Conservation (phyloP, 2,888 invertebrate genomes). For the Drosophila mayaguana region DNA sequence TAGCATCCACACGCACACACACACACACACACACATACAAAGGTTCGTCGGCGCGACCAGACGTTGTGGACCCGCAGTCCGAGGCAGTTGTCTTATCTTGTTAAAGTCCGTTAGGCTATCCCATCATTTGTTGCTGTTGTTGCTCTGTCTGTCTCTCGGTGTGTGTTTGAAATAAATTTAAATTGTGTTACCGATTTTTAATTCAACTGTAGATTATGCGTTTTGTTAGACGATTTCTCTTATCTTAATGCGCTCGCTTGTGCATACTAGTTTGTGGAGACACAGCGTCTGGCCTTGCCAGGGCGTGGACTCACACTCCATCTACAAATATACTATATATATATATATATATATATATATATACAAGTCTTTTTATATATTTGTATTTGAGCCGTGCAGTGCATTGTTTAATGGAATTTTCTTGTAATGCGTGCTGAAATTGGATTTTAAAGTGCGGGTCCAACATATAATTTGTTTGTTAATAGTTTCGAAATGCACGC, state of each 20-base stretch:
- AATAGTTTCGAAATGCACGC: slow-evolving; percentile 73
- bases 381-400: slow-evolving; percentile 22
- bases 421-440: slow-evolving; percentile 79
- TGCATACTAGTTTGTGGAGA: slow-evolving; percentile 56
- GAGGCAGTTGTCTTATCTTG: slow-evolving; percentile 64
- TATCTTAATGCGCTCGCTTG: slow-evolving; percentile 78
- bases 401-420: slow-evolving; percentile 81
- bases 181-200: slow-evolving; percentile 81
- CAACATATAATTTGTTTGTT: slow-evolving; percentile 82
- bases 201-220: slow-evolving; percentile 81
- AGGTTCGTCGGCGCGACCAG: slow-evolving; percentile 24
- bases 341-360: slow-evolving; percentile 1
- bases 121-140: slow-evolving; percentile 61
- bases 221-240: slow-evolving; percentile 83
- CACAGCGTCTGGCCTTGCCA: slow-evolving; percentile 61
- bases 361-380: slow-evolving; percentile 3
- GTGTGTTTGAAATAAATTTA: slow-evolving; percentile 69
- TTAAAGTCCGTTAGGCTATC: slow-evolving; percentile 69
- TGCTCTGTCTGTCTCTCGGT: not conserved
- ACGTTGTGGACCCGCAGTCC: slow-evolving; percentile 49
- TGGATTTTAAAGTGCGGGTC: slow-evolving; percentile 81
- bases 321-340: not conserved
- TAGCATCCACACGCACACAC: slow-evolving; percentile 52
- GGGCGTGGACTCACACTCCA: not conserved
- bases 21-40: not conserved